phyloP scores from a whole-genome alignment of 2,113 vertebrate genomes.

The Bos indicus region DNA sequence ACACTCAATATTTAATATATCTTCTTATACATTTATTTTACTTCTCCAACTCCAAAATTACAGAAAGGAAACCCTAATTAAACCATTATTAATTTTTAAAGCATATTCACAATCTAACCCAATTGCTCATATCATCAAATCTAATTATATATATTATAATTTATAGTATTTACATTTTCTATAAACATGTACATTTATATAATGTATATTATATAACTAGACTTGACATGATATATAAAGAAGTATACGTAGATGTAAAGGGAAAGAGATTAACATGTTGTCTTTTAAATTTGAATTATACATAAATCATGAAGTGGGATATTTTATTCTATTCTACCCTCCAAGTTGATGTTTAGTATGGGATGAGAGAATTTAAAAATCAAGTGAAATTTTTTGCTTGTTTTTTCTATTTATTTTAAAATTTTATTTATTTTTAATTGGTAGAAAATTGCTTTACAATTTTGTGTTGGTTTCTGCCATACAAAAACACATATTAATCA shows the following conservation, averaged over 20 bases:
- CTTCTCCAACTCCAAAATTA: background rate
- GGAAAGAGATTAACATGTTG: background rate
- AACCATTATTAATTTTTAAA: background rate
- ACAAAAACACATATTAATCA: background rate
- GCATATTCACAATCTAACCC: background rate
- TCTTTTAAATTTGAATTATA: background rate
- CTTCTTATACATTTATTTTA: background rate
- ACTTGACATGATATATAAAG: background rate
- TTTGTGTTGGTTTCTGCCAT: background rate
- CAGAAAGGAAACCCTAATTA: background rate
- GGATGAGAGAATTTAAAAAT: background rate
- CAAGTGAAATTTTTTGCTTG: background rate
- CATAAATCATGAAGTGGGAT: background rate
- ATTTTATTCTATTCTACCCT: background rate
- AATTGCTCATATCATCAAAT: background rate
- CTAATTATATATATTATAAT: background rate
- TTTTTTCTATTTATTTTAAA: background rate
- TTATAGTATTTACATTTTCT: background rate
- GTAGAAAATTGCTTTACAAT: background rate
- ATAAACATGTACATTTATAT: background rate
- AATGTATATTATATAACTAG: background rate
- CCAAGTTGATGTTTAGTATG: background rate
- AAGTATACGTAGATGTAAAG: background rate
- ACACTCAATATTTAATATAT: background rate
- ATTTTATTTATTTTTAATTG: background rate